Percentiles rank a stretch among this genome's conserved stretches.
These are phyloP conservation scores for Atethmia centrago DNA, from an alignment of 2,888 invertebrate genomes.

Conservation along the genomic window DNA sequence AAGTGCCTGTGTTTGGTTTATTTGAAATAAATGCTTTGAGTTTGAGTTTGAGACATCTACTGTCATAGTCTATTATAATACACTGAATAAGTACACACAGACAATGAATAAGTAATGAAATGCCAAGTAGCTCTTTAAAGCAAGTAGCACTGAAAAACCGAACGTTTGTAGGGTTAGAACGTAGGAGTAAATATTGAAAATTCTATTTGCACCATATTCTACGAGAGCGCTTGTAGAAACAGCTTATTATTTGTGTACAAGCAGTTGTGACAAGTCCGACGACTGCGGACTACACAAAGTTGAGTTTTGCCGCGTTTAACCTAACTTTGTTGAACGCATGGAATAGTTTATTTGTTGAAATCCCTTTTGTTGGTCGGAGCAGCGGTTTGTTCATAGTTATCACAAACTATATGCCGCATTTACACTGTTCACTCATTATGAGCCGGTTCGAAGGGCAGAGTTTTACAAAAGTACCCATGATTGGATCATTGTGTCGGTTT, in stretches of 20 bases:
- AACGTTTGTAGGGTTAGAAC: slow-evolving; percentile 20
- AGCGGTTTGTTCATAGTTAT: slow-evolving; percentile 56
- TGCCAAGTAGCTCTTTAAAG: slow-evolving; percentile 38
- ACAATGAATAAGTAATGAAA: slow-evolving; percentile 47
- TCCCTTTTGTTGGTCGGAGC: slow-evolving; percentile 53
- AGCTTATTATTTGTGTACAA: slow-evolving; percentile 53
- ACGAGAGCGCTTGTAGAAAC: slow-evolving; percentile 10
- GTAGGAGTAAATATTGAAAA: slow-evolving; percentile 33
- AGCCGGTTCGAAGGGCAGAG: slow-evolving; percentile 35
- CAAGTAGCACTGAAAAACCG: slow-evolving; percentile 32
- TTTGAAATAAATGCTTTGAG: too few species aligned
- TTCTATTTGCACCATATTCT: slow-evolving; percentile 25
- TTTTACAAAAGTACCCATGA: slow-evolving; percentile 49
- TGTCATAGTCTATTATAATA: slow-evolving; percentile 20
- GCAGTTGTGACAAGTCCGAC: slow-evolving; percentile 44
- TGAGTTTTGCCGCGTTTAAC: slow-evolving; percentile 56
- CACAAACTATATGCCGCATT: slow-evolving; percentile 63
- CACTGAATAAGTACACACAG: too few species aligned
- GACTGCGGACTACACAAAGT: slow-evolving; percentile 32
- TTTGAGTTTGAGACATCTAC: too few species aligned
- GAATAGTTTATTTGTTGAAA: slow-evolving; percentile 65
- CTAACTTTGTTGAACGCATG: slow-evolving; percentile 62
- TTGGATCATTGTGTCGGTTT: slow-evolving; percentile 49
- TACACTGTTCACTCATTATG: slow-evolving; percentile 61
- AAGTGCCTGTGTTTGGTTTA: too few species aligned